Percentiles rank a stretch among this genome's conserved stretches.
Evolutionary conservation across 2,888 invertebrate species (phyloP).

Genomic region (Plemyria rubiginata): DNA sequence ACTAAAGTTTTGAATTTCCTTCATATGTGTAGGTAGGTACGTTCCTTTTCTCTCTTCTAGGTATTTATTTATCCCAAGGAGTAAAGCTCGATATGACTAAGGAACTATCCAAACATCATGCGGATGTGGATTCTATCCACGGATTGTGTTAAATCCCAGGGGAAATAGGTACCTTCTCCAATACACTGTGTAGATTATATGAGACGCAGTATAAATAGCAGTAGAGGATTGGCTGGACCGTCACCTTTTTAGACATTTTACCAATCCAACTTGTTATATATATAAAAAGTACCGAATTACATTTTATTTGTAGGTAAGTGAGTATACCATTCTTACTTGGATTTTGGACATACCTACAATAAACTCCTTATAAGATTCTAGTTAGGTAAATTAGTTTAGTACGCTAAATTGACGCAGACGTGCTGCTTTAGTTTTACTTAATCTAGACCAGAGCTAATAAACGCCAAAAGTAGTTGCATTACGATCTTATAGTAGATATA

Average conservation of each 20-base stretch:
- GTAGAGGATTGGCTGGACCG: conserved; percentile 10
- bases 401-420: background rate
- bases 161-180: conserved; percentile 19
- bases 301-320: too few relatives aligned
- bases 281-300: too few relatives aligned
- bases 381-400: conserved; percentile 5
- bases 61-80: conserved; percentile 21
- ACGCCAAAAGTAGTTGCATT: conserved; percentile 20
- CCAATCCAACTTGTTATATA: background rate
- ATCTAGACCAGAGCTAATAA: conserved; percentile 9
- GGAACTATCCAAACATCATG: conserved; percentile 27
- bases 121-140: conserved; percentile 23
- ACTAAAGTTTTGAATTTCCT: conserved; percentile 15
- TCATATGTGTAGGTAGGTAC: background rate
- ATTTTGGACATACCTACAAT: background rate
- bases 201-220: conserved; percentile 18
- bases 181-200: conserved; percentile 31
- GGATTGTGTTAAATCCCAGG: conserved; percentile 33
- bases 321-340: background rate
- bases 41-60: conserved; percentile 16
- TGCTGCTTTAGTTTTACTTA: conserved; percentile 7
- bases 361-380: conserved; percentile 9
- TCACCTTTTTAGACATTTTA: background rate
- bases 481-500: conserved; percentile 11
- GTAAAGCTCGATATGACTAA: conserved; percentile 27